Evolutionary conservation across 2,797 vertebrate species (phyloP).

Genomic region (Pteronotus mesoamericanus): DNA sequence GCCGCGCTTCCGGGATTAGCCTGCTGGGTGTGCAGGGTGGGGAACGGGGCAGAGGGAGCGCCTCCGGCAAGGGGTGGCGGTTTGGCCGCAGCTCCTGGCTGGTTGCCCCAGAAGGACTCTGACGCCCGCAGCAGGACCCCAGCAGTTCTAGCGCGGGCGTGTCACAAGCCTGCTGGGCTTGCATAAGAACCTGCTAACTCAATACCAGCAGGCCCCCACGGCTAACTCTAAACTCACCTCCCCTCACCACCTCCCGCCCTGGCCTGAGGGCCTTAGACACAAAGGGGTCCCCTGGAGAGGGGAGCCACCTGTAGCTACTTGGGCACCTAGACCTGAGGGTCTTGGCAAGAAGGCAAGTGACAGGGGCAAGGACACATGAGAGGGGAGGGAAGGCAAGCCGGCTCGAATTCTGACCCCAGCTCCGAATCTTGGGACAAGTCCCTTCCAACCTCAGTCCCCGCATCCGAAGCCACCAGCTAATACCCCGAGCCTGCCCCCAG

Average conservation of each 20-base stretch:
- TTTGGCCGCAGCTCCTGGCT: not conserved
- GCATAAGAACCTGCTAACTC: conserved; percentile 23
- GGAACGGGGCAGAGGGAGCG: not conserved
- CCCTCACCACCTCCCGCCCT: too few species aligned
- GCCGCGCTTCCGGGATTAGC: not conserved
- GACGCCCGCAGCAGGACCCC: not conserved
- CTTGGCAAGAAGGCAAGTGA: not conserved
- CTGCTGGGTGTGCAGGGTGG: not conserved
- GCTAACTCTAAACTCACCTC: not conserved
- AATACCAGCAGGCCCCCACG: not conserved
- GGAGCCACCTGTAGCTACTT: not conserved
- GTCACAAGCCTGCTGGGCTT: conserved; percentile 26
- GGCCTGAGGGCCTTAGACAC: not conserved
- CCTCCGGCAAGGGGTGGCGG: not conserved
- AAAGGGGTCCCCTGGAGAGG: not conserved
- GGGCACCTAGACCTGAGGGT: not conserved
- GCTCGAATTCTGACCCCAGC: not conserved
- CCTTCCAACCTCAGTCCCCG: not conserved
- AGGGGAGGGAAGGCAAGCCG: not conserved
- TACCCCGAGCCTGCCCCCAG: too few species aligned
- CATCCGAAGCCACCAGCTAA: not conserved
- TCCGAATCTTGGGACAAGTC: not conserved
- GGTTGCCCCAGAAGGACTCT: not conserved
- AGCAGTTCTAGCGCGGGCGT: not conserved
- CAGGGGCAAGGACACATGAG: not conserved